Evolutionary conservation across 2,113 vertebrate genomes (phyloP).

Genomic region (Oryzias melastigma): DNA sequence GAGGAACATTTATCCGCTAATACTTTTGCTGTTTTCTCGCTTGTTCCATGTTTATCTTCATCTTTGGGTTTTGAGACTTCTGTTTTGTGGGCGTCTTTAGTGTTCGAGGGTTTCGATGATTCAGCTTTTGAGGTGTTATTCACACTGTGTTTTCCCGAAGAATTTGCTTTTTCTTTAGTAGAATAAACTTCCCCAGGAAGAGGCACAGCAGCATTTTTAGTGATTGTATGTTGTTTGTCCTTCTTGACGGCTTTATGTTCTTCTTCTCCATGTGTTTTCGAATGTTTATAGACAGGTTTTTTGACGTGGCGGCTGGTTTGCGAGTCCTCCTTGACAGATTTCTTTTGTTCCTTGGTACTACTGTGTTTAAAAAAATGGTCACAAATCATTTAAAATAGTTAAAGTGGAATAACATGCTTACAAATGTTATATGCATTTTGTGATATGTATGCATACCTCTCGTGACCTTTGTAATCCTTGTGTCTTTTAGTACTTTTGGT

Average conservation of each 20-base stretch:
- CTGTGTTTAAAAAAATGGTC: conserved; percentile 22
- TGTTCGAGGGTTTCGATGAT: no score
- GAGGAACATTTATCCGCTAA: conserved; percentile 10
- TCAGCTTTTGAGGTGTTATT: conserved; percentile 5
- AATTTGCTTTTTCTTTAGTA: conserved; percentile 9
- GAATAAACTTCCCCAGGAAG: background rate
- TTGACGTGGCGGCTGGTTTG: conserved; percentile 35
- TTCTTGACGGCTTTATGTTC: conserved; percentile 25
- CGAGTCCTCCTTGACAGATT: conserved; percentile 11
- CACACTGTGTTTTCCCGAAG: conserved; percentile 13
- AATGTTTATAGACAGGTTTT: conserved; percentile 44
- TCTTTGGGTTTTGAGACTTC: background rate
- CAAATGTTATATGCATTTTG: background rate
- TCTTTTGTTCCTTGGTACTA: conserved; percentile 3
- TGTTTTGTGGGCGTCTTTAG: background rate
- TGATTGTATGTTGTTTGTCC: conserved; percentile 8
- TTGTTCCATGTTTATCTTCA: background rate
- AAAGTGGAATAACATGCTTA: background rate
- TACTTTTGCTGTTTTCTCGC: conserved; percentile 10
- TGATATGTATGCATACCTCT: conserved; percentile 7
- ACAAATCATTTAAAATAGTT: background rate
- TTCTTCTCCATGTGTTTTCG: conserved; percentile 22
- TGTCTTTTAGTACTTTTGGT: background rate
- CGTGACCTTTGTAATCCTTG: background rate
- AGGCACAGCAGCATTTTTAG: background rate